phyloP scores from a whole-genome alignment of 1,140 invertebrate genomes.

The Drosophila setifemur region DNA sequence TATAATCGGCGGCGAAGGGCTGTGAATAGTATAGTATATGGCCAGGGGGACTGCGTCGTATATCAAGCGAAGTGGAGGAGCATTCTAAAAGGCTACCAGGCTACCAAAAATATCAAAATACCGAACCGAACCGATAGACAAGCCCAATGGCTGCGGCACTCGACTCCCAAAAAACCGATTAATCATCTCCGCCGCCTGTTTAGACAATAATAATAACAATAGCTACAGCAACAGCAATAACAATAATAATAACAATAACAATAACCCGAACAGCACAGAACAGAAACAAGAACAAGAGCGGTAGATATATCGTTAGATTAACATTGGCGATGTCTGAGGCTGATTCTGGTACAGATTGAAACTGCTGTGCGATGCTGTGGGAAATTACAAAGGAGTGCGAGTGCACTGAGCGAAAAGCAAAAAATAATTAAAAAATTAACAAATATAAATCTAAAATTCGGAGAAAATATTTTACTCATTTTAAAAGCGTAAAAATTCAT shows the following conservation, averaged over 20 bases:
- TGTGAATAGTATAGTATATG: constrained; percentile 18
- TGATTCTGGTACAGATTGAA: constrained; percentile 22
- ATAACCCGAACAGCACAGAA: not conserved
- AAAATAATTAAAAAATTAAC: not conserved
- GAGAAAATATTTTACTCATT: too few relatives aligned
- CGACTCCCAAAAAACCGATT: constrained; percentile 50
- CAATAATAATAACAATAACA: not conserved
- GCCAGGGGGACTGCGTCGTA: constrained; percentile 5
- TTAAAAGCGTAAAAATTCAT: too few relatives aligned
- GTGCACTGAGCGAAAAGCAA: not conserved
- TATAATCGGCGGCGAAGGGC: constrained; percentile 11
- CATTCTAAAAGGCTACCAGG: not conserved
- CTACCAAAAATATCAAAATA: not conserved
- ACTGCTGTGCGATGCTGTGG: constrained; percentile 23
- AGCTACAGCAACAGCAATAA: not conserved
- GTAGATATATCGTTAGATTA: constrained; percentile 18
- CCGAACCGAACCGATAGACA: constrained; percentile 2
- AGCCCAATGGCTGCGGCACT: constrained; percentile 18
- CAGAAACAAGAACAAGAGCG: too few relatives aligned
- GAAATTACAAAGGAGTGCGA: constrained; percentile 8
- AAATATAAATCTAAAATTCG: too few relatives aligned
- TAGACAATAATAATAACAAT: constrained; percentile 20
- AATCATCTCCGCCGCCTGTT: constrained; percentile 38
- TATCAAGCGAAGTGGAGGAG: not conserved
- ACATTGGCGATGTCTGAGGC: constrained; percentile 25